Evolutionary conservation across 2,888 invertebrate genomes (phyloP).

Genomic region (Altica lythri): DNA sequence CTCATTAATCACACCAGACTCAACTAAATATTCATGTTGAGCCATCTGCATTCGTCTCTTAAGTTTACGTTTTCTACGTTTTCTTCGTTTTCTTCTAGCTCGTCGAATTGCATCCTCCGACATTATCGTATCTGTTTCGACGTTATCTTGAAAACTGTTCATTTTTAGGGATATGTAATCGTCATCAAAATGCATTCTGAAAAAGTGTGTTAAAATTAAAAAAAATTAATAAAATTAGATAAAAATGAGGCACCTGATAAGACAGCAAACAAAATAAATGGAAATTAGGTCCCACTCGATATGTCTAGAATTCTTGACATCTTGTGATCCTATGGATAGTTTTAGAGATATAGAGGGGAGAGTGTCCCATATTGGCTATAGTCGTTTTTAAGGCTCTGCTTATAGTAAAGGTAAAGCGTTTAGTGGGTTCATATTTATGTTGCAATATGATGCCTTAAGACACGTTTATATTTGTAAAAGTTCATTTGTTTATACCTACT

Average conservation of each 20-base stretch:
- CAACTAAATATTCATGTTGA: slow-evolving; percentile 36
- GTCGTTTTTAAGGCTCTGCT: no score
- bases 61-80: slow-evolving; percentile 50
- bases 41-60: slow-evolving; percentile 43
- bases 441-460: no score
- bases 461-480: no score
- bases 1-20: slow-evolving; percentile 39
- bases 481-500: no score
- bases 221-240: background rate
- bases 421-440: no score
- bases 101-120: slow-evolving; percentile 48
- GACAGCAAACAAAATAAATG: no score
- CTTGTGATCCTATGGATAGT: no score
- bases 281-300: no score
- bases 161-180: slow-evolving; percentile 61
- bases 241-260: background rate
- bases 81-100: slow-evolving; percentile 53
- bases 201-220: slow-evolving; percentile 3
- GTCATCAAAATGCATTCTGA: slow-evolving; percentile 59
- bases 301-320: no score
- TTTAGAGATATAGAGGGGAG: no score
- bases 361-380: no score
- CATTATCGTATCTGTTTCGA: slow-evolving; percentile 50
- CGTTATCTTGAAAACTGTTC: slow-evolving; percentile 54
- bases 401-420: no score